A percentile compares a stretch with the other conserved stretches of the same genome.
These are phyloP conservation scores for Triplophysa siluroides DNA, from an alignment of 2,113 vertebrate species.

Conservation along the genomic window DNA sequence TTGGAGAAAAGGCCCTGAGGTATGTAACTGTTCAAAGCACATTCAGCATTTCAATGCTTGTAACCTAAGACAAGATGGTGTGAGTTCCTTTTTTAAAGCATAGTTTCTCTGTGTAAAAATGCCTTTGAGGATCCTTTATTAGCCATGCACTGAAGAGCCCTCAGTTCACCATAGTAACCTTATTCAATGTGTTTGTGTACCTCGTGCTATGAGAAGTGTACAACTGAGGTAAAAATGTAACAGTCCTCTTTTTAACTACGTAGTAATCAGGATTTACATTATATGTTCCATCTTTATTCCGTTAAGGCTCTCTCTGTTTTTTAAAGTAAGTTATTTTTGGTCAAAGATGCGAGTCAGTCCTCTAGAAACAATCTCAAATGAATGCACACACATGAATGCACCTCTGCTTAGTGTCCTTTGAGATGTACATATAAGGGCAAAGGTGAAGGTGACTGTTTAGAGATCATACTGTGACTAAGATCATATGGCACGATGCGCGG, in stretches of 20 bases:
- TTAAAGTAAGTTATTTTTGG: slow-evolving; percentile 1
- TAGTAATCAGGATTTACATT: neutral
- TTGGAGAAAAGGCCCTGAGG: no score
- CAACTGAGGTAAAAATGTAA: slow-evolving; percentile 15
- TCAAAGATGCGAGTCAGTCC: slow-evolving; percentile 10
- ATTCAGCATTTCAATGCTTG: neutral
- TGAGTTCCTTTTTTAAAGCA: neutral
- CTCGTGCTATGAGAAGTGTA: neutral
- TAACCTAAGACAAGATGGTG: neutral
- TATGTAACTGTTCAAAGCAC: neutral
- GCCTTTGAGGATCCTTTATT: neutral
- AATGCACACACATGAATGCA: slow-evolving; percentile 6
- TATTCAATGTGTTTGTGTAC: slow-evolving; percentile 8
- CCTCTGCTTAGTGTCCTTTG: slow-evolving; percentile 21
- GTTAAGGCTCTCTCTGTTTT: neutral
- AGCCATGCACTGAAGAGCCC: neutral
- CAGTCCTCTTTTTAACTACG: neutral
- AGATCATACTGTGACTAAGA: no score
- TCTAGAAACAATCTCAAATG: slow-evolving; percentile 23
- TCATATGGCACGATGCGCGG: neutral
- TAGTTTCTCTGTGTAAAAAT: neutral
- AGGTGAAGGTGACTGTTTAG: slow-evolving; percentile 41
- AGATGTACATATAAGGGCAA: slow-evolving; percentile 40
- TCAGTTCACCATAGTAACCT: slow-evolving; percentile 17
- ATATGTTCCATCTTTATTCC: slow-evolving; percentile 1